Evolutionary conservation across 2,888 invertebrate species (phyloP), one percentile per base, ranked within the genome.

Genomic region (Hartigia nigra): DNA sequence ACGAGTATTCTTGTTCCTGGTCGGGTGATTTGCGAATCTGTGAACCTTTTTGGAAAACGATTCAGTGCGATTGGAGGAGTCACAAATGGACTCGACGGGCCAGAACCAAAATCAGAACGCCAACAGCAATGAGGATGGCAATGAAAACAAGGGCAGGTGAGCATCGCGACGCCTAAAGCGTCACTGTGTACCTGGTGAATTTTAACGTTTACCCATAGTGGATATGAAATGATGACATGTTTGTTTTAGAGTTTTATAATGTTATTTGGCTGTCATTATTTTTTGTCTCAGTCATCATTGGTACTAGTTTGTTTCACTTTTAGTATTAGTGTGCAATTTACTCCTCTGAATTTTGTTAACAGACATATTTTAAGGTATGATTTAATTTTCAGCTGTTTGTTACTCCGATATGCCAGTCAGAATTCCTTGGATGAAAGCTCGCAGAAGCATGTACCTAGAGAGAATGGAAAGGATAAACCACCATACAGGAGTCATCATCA

Each of bases 381-480:
- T 39, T 23, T 39, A 5, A 39, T 14, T 39, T 39, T 4, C 85
- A 94, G 94, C 84, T 93, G 96, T 86, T 91, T 96, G 85, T 92
- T 97, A 87, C 93, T 95, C 84, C 95, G 97, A 55, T 97, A 97
- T 92, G 97, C 97, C 84, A 97, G 97, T 91, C 97, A 97, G 92
- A 97, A 97, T 92, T 97, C 97, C 74, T 92, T 97, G 89, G 97
- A 97, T 91, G 97, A 97, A 92, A 97, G 96, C 91, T 97, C 97
- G 69, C 97, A 97, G 88, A 95, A 95, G 86, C 96, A 96, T 87
- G 92, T 95, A 80, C 95, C 96, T 74, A 93, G 95, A 79, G 93
- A 94, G 78, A 93, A 93, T 84, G 94, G 94, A 75, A 95, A 94
- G 89, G 95, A 95, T 90, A 94, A 94, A 88, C 93, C 94, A 80